These are phyloP conservation scores for Rattus rattus DNA, from an alignment of 2,113 vertebrate species.

Conservation along the genomic window DNA sequence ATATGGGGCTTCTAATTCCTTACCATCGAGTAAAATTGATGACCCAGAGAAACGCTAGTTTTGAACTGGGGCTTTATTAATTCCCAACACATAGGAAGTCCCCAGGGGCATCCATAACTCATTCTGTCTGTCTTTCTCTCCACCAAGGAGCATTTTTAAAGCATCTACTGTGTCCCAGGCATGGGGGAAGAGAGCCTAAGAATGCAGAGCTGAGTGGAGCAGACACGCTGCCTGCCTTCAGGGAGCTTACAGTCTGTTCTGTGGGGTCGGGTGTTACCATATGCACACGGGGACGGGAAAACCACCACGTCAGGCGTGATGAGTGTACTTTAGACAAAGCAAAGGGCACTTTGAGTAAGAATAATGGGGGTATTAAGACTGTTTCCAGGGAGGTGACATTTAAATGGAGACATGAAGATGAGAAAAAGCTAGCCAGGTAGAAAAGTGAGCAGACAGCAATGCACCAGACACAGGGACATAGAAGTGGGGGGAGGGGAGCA, in stretches of 20 bases:
- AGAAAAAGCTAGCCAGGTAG: conserved; percentile 17
- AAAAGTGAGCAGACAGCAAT: neutral
- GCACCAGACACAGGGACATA: neutral
- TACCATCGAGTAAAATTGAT: conserved; percentile 40
- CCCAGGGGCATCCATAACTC: neutral
- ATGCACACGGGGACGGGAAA: neutral
- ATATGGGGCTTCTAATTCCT: conserved; percentile 55
- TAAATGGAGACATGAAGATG: conserved; percentile 52
- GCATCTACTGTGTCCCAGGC: neutral
- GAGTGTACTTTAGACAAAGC: conserved; percentile 46
- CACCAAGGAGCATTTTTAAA: conserved; percentile 41
- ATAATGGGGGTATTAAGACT: conserved; percentile 21
- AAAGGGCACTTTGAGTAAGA: conserved; percentile 53
- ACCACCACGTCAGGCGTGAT: neutral
- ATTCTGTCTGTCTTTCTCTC: neutral
- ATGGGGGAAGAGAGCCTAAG: neutral
- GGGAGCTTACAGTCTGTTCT: neutral
- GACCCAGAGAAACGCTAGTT: conserved; percentile 19
- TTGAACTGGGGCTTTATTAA: conserved; percentile 56
- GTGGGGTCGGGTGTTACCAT: neutral
- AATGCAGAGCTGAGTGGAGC: neutral
- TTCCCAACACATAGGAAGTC: conserved; percentile 28
- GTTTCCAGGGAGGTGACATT: conserved; percentile 57
- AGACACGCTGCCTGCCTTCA: neutral
- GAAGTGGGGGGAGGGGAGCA: neutral